A percentile compares a stretch with the other conserved stretches of the same genome.
phyloP scores from a whole-genome alignment of 1,140 invertebrate species.

The Leptonema lineaticorne region DNA sequence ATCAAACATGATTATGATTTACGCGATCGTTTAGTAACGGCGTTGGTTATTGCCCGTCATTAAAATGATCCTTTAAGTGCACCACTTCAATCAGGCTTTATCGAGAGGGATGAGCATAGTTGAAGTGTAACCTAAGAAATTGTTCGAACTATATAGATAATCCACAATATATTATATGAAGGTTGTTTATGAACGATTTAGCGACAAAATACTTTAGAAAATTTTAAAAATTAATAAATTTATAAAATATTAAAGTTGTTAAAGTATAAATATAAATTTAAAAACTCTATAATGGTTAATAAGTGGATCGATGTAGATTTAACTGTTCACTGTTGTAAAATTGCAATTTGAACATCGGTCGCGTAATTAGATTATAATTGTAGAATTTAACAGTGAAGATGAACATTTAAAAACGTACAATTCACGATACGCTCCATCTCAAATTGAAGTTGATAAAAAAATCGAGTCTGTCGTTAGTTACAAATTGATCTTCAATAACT shows the following conservation, averaged over 20 bases:
- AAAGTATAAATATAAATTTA: too few relatives aligned
- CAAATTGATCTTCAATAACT: constrained; percentile 1
- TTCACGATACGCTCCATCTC: neutral
- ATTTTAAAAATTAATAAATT: too few relatives aligned
- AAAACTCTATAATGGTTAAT: too few relatives aligned
- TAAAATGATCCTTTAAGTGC: constrained; percentile 18
- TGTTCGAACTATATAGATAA: too few relatives aligned
- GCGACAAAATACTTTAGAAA: too few relatives aligned
- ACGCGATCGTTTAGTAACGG: constrained; percentile 19
- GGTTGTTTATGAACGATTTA: too few relatives aligned
- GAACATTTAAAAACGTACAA: neutral
- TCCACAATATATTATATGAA: too few relatives aligned
- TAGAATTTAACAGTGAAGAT: neutral
- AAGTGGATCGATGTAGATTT: too few relatives aligned
- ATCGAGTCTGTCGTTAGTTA: neutral
- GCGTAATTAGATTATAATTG: neutral
- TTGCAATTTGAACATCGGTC: too few relatives aligned
- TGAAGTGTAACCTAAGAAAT: neutral
- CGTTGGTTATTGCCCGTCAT: constrained; percentile 14
- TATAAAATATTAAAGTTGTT: too few relatives aligned
- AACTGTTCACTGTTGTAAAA: too few relatives aligned
- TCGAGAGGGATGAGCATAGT: neutral
- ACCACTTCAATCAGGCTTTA: constrained; percentile 5
- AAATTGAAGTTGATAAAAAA: neutral
- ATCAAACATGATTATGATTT: constrained; percentile 17